phyloP scores from a whole-genome alignment of 2,888 invertebrate genomes.

The Hyposoter dolosus region DNA sequence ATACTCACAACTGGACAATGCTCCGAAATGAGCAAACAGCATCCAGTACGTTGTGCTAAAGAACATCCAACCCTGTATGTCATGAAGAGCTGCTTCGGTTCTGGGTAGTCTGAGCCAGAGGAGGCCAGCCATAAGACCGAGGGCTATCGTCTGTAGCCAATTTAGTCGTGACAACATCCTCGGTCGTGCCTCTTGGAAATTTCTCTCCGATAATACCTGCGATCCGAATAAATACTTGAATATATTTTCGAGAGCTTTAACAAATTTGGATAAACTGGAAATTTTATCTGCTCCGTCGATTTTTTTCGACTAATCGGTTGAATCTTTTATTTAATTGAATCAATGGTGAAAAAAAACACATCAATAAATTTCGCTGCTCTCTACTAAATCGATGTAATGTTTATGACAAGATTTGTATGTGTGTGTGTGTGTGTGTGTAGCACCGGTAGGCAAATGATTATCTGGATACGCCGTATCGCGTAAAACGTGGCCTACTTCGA shows the following conservation, averaged over 20 bases:
- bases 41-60: conserved; percentile 94
- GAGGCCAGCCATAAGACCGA: conserved; percentile 90
- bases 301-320: background rate
- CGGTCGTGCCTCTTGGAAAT: conserved; percentile 91
- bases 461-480: conserved; percentile 78
- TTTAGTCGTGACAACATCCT: conserved; percentile 92
- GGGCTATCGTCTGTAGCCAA: conserved; percentile 91
- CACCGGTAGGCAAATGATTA: conserved; percentile 74
- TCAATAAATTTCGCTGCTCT: background rate
- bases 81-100: conserved; percentile 90
- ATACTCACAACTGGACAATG: conserved; percentile 91
- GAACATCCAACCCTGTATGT: conserved; percentile 94
- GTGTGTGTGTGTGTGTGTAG: conserved; percentile 30
- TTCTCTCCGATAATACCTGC: conserved; percentile 89
- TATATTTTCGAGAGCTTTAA: background rate
- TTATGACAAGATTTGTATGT: conserved; percentile 8
- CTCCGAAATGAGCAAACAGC: conserved; percentile 92
- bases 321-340: background rate
- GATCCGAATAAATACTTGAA: conserved; percentile 23
- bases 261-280: too few species aligned
- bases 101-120: conserved; percentile 93
- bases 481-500: conserved; percentile 76
- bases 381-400: background rate
- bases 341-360: background rate
- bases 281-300: background rate